Conservation (phyloP, 2,888 invertebrate species). For the Drosophila neonasuta region DNA sequence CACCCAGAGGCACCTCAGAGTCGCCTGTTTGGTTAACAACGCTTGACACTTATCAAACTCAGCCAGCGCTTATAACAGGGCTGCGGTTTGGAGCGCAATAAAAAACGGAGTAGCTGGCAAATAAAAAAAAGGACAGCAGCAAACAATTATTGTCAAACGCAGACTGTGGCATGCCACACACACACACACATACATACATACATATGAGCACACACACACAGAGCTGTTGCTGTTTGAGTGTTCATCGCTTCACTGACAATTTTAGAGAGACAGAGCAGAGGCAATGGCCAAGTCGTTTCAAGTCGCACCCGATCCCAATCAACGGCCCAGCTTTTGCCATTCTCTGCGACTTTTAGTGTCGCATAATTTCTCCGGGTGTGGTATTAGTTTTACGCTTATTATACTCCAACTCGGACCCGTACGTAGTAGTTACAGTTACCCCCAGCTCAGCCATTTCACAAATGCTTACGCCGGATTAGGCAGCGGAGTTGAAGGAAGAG, state of each 20-base stretch:
- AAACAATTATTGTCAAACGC: slow-evolving; percentile 75
- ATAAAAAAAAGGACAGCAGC: slow-evolving; percentile 56
- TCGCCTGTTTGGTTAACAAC: slow-evolving; percentile 57
- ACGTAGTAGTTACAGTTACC: slow-evolving; percentile 17
- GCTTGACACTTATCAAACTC: slow-evolving; percentile 64
- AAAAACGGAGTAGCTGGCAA: slow-evolving; percentile 59
- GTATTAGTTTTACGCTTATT: slow-evolving; percentile 67
- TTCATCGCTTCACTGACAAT: slow-evolving; percentile 32
- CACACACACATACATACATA: slow-evolving; percentile 14
- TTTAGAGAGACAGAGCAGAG: slow-evolving; percentile 40
- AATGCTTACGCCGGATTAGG: slow-evolving; percentile 41
- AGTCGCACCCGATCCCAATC: slow-evolving; percentile 10
- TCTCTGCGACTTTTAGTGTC: slow-evolving; percentile 52
- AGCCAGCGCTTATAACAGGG: slow-evolving; percentile 58
- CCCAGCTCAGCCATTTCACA: slow-evolving; percentile 14
- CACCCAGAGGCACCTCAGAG: slow-evolving; percentile 10
- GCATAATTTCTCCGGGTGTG: slow-evolving; percentile 59
- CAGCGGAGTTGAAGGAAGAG: neutral
- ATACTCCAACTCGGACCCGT: slow-evolving; percentile 19
- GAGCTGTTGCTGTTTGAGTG: neutral
- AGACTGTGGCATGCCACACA: slow-evolving; percentile 33
- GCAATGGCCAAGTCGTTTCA: slow-evolving; percentile 4
- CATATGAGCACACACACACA: neutral
- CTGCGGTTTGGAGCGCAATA: slow-evolving; percentile 60
- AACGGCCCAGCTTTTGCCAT: neutral